A percentile compares a stretch with the other conserved stretches of the same genome.
Evolutionary conservation across 2,888 invertebrate genomes (phyloP).

Genomic region (Emmelina monodactyla): DNA sequence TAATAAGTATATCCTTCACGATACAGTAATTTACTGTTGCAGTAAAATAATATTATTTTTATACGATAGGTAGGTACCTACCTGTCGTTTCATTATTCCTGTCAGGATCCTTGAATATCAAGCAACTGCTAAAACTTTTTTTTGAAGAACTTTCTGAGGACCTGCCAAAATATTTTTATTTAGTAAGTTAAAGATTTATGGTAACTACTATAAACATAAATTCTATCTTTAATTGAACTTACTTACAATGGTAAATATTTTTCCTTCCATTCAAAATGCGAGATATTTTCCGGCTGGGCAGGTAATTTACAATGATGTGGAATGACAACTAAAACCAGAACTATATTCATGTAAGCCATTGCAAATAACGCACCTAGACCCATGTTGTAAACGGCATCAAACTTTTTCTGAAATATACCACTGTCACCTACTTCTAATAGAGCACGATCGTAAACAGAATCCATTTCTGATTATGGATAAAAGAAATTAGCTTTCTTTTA

Average conservation of each 20-base stretch:
- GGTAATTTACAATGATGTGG: constrained; percentile 49
- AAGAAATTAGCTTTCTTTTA: too few relatives aligned
- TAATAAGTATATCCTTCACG: not conserved
- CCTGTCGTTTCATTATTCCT: constrained; percentile 22
- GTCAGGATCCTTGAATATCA: constrained; percentile 21
- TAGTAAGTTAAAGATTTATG: too few relatives aligned
- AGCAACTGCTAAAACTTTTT: constrained; percentile 22
- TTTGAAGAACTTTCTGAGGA: not conserved
- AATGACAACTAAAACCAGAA: constrained; percentile 43
- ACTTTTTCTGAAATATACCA: constrained; percentile 47
- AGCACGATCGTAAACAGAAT: constrained; percentile 30
- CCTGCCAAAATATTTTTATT: too few relatives aligned
- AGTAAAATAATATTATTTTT: too few relatives aligned
- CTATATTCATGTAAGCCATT: constrained; percentile 42
- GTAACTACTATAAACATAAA: not conserved
- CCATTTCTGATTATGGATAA: too few relatives aligned
- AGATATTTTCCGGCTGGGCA: constrained; percentile 28
- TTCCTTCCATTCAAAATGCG: constrained; percentile 33
- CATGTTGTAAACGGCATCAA: constrained; percentile 43
- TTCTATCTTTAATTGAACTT: not conserved
- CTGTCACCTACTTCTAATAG: constrained; percentile 35
- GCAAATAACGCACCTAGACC: constrained; percentile 35
- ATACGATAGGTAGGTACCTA: constrained; percentile 12
- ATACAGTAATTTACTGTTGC: too few relatives aligned
- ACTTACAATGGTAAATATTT: constrained; percentile 34